A percentile compares a stretch with the other conserved stretches of the same genome.
Conservation (phyloP, 2,888 invertebrate genomes). For the Drosophila kanekoi region DNA sequence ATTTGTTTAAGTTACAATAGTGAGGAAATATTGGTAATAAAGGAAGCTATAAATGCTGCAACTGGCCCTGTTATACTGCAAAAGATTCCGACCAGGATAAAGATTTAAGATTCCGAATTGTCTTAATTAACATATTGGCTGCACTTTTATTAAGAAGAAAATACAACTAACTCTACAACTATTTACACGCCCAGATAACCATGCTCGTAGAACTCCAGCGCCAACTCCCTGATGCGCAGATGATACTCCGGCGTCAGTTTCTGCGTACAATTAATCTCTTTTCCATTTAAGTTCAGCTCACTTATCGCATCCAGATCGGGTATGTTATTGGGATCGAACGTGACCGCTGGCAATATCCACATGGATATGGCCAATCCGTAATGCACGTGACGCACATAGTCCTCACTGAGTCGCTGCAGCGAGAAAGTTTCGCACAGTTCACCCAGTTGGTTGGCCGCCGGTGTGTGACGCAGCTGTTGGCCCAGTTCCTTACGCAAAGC, state of each 20-base stretch:
- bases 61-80: constrained; percentile 14
- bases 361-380: constrained; percentile 83
- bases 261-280: constrained; percentile 80
- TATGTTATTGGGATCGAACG: constrained; percentile 83
- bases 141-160: no score
- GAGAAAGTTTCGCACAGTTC: constrained; percentile 72
- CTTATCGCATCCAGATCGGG: constrained; percentile 83
- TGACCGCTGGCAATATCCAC: constrained; percentile 84
- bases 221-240: constrained; percentile 80
- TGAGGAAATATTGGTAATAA: constrained; percentile 74
- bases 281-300: constrained; percentile 71
- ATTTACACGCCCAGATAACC: constrained; percentile 71
- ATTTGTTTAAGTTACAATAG: constrained; percentile 58
- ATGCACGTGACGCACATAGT: constrained; percentile 79
- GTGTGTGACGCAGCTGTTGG: constrained; percentile 62
- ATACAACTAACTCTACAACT: constrained; percentile 23
- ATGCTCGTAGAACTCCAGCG: constrained; percentile 82
- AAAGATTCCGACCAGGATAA: not conserved
- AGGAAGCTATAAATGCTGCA: constrained; percentile 54
- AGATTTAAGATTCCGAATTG: not conserved
- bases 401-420: constrained; percentile 75
- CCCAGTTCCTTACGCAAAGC: constrained; percentile 72
- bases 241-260: constrained; percentile 84
- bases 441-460: constrained; percentile 47
- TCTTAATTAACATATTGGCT: not conserved